Evolutionary conservation across 1,140 invertebrate genomes (phyloP), one percentile per base, ranked within the genome.

Genomic region (Drosophila tani): DNA sequence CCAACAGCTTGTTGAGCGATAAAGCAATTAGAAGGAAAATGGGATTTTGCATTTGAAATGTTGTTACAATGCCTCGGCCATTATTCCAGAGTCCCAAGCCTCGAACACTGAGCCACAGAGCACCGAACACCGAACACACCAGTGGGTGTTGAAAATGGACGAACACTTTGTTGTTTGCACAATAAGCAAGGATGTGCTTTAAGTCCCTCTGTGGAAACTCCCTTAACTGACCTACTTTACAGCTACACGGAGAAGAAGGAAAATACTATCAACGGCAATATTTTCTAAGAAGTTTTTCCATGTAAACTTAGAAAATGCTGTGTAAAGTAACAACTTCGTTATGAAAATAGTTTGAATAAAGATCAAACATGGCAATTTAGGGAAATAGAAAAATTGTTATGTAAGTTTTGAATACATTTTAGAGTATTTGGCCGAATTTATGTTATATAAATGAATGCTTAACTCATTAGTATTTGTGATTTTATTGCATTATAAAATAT

Each of bases 11-110:
- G 81, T 90, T 90, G 85, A 85, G 85, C 85, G 81, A 82, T 90
- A 90, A 90, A 85, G 85, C 85, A 85, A 90, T 90, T 90, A 90
- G 79, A 79, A 85, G 81, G 79, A 90, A 90, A 90, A 90, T 90
- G 85, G 85, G 81, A 85, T 90, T 90, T 90, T 76, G 81, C 81
- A 90, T 90, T 91, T 85, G 78, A 90, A 85, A 84, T 79, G 71
- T 83, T 84, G 81, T 71, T 90, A 79, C 81, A 84, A 75, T 71
- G 77, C 67, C 67, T 75, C 24, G 79, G 47, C 58, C 56, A 69
- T 73, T 73, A 70, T 73, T 70, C 51, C 63, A 58, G 50, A 46
- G 60, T 70, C 38, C 62, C 27, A 57, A 63, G 29, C 65, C 58
- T 15, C 41, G 38, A 57, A 47, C 38, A 66, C 32, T 35, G 32